Conservation (phyloP, 1,140 invertebrate genomes). For the Popillia japonica region DNA sequence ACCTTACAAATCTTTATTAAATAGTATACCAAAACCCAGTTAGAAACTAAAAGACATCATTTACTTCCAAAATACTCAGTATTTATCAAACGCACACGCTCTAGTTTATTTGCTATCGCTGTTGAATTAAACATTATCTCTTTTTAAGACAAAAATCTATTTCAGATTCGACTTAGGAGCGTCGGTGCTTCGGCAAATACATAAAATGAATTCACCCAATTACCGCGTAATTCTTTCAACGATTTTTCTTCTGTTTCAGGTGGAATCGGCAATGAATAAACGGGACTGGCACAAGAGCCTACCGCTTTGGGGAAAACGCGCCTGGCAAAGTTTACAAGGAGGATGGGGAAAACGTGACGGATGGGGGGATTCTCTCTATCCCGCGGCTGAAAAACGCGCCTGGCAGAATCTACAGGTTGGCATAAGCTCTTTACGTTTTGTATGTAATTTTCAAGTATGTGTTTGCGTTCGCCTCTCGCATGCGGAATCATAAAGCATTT, state of each 20-base stretch:
- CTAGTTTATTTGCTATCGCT: too few relatives aligned
- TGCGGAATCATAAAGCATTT: neutral
- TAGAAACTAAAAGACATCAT: too few relatives aligned
- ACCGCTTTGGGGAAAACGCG: slow-evolving; percentile 67
- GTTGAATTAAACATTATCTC: too few relatives aligned
- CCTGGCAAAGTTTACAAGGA: slow-evolving; percentile 69
- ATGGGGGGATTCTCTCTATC: slow-evolving; percentile 43
- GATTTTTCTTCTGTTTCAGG: slow-evolving; percentile 39
- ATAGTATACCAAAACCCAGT: too few relatives aligned
- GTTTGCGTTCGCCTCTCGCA: neutral
- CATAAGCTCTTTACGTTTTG: neutral
- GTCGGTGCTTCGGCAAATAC: too few relatives aligned
- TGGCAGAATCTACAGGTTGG: slow-evolving; percentile 57
- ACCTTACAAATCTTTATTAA: too few relatives aligned
- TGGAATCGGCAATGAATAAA: slow-evolving; percentile 48
- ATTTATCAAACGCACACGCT: too few relatives aligned
- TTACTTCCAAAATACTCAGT: too few relatives aligned
- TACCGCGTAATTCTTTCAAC: neutral
- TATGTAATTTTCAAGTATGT: slow-evolving; percentile 7
- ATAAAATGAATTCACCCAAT: too few relatives aligned
- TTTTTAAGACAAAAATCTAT: too few relatives aligned
- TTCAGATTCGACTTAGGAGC: too few relatives aligned
- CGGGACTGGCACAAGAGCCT: slow-evolving; percentile 56
- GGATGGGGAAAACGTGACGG: slow-evolving; percentile 69
- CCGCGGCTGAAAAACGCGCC: slow-evolving; percentile 51